Percentiles rank a stretch among this genome's conserved stretches.
phyloP scores from a whole-genome alignment of 2,797 vertebrate species.

The Remorina albescens region DNA sequence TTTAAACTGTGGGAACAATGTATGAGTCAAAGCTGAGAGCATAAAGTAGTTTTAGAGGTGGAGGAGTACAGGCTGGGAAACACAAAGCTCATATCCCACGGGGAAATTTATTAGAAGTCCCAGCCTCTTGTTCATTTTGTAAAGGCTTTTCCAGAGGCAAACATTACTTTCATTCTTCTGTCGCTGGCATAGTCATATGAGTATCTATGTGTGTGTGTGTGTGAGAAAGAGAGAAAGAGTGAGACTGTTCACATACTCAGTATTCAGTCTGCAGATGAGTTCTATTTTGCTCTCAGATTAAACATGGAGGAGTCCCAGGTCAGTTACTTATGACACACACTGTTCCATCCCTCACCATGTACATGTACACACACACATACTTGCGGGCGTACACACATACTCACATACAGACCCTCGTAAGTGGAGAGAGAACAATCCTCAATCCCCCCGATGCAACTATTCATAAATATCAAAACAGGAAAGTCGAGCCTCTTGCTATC shows the following conservation, averaged over 20 bases:
- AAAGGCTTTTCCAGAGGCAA: constrained; percentile 75
- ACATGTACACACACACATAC: constrained; percentile 41
- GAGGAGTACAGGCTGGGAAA: constrained; percentile 57
- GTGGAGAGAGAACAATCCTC: constrained; percentile 69
- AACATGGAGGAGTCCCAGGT: constrained; percentile 83
- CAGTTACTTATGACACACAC: constrained; percentile 83
- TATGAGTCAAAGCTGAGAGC: constrained; percentile 58
- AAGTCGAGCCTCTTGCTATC: constrained; percentile 74
- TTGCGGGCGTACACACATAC: constrained; percentile 39
- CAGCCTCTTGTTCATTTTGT: constrained; percentile 74
- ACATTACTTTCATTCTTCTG: constrained; percentile 76
- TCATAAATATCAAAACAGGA: constrained; percentile 80
- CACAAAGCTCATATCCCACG: constrained; percentile 72
- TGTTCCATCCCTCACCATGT: constrained; percentile 71
- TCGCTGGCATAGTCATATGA: constrained; percentile 59
- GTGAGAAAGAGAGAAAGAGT: constrained; percentile 25
- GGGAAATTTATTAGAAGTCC: constrained; percentile 74
- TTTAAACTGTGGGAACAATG: constrained; percentile 60
- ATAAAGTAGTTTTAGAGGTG: constrained; percentile 71
- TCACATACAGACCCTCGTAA: constrained; percentile 16
- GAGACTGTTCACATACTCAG: constrained; percentile 68
- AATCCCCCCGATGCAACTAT: constrained; percentile 71
- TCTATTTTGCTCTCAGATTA: constrained; percentile 83
- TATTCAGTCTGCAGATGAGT: constrained; percentile 81
- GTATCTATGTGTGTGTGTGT: constrained; percentile 30